phyloP scores from a whole-genome alignment of 2,113 vertebrate species.

The Chaetorhynchus papuensis region DNA sequence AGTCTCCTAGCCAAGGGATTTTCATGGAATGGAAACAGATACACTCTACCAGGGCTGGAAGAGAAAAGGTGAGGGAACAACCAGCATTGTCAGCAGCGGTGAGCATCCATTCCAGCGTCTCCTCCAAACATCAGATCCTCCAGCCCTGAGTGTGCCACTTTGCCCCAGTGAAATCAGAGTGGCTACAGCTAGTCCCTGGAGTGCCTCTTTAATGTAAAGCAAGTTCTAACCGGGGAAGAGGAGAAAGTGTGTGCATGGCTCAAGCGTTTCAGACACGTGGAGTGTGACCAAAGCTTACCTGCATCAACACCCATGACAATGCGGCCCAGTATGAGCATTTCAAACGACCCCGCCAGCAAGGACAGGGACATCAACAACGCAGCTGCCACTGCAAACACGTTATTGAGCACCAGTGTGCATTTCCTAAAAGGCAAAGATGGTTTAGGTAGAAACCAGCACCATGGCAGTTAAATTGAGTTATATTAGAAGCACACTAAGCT shows the following conservation, averaged over 20 bases:
- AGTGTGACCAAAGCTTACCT: constrained; percentile 71
- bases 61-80: not conserved
- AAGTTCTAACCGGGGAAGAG: not conserved
- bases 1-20: not conserved
- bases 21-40: not conserved
- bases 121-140: not conserved
- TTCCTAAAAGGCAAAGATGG: constrained; percentile 74
- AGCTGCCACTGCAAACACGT: constrained; percentile 80
- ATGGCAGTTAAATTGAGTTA: not conserved
- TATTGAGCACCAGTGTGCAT: constrained; percentile 84
- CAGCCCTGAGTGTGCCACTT: not conserved
- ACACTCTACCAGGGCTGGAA: rapidly evolving
- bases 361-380: constrained; percentile 83
- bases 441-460: not conserved
- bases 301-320: constrained; percentile 88
- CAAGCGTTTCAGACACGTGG: rapidly evolving
- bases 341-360: constrained; percentile 76
- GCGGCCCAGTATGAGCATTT: constrained; percentile 91
- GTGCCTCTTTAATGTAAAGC: not conserved
- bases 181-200: not conserved
- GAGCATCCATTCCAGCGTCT: not conserved
- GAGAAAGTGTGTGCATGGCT: not conserved
- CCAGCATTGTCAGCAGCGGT: rapidly evolving
- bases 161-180: not conserved
- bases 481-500: not conserved